Evolutionary conservation across 1,140 invertebrate species (phyloP), one percentile per base, ranked within the genome.

Genomic region (Drosophila lowei): DNA sequence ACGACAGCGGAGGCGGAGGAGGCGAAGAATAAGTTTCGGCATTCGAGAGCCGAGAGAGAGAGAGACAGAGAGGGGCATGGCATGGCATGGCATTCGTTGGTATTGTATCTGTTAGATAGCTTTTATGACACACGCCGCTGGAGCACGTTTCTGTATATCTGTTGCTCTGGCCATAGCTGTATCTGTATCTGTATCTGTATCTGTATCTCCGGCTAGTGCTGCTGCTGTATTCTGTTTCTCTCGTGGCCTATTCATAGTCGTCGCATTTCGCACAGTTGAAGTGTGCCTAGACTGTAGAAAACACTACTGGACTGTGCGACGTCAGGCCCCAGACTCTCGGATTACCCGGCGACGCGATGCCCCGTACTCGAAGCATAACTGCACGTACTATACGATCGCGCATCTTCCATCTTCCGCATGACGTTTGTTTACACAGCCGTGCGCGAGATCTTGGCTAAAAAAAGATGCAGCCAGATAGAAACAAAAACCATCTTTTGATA

Each of bases 281-380:
- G 83, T 86, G 83, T 86, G 83, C 83, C 78, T 88, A 86, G 83
- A 78, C 78, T 81, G 83, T 86, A 83, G 79, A 79, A 77, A 79
- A 43, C 13, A 38, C 44, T 18, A 25, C 4, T 30, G 28, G 34
- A 38, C 34, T 38, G 9, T 38, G 34, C 3, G 65, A 86, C 81
- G 83, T 86, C 81, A 86, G 72, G 59, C 65, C 56, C 63, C 56
- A 60, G 59, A 15, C 30, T 54, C 73, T 84, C 83, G 64, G 78
- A 78, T 88, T 88, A 81, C 81, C 81, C 55, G 65, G 65, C 65
- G 65, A 57, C 65, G 34, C 57, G 43, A 44, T 47, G n/a, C 7
- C 23, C 23, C 23, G 48, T 67, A 76, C 72, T 56, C 72, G 75
- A 88, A 88, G 83, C 83, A 88, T 88, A 83, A 88, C 83, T 88